Percentiles rank a stretch among this genome's conserved stretches.
phyloP scores from a whole-genome alignment of 2,888 invertebrate genomes.

The Brenthis hecate region DNA sequence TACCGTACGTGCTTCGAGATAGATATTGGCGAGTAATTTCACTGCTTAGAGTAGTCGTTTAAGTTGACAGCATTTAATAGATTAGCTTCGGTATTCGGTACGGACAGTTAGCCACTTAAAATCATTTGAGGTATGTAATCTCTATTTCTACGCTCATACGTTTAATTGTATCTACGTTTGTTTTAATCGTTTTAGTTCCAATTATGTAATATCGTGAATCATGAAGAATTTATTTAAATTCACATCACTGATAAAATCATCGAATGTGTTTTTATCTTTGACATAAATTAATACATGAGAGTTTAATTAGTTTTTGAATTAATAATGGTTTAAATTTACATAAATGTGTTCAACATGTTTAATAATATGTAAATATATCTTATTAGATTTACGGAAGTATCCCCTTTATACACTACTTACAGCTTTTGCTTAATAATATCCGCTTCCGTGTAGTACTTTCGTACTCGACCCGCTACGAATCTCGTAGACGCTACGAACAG shows the following conservation, averaged over 20 bases:
- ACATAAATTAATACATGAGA: slow-evolving; percentile 11
- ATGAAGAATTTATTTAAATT: slow-evolving; percentile 21
- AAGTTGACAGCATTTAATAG: slow-evolving; percentile 49
- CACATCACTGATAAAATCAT: slow-evolving; percentile 5
- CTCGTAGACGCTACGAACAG: slow-evolving; percentile 65
- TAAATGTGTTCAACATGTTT: slow-evolving; percentile 5
- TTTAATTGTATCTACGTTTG: slow-evolving; percentile 32
- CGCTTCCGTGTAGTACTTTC: slow-evolving; percentile 34
- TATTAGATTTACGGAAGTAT: slow-evolving; percentile 26
- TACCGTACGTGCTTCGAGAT: slow-evolving; percentile 24
- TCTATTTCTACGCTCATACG: slow-evolving; percentile 45
- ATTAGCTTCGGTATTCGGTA: slow-evolving; percentile 49
- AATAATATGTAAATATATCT: slow-evolving; percentile 6
- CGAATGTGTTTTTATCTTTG: slow-evolving; percentile 15
- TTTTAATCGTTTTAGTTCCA: slow-evolving; percentile 35
- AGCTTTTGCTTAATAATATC: slow-evolving; percentile 19
- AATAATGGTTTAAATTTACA: slow-evolving; percentile 8
- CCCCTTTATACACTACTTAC: slow-evolving; percentile 12
- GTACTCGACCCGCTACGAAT: slow-evolving; percentile 61
- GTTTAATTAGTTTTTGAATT: slow-evolving; percentile 19
- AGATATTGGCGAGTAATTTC: slow-evolving; percentile 20
- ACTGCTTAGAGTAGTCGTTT: slow-evolving; percentile 24
- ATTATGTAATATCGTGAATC: slow-evolving; percentile 32
- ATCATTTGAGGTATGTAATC: slow-evolving; percentile 47
- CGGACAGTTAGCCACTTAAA: slow-evolving; percentile 53